Conservation (phyloP, 2,113 vertebrate species). For the Labrus mixtus region DNA sequence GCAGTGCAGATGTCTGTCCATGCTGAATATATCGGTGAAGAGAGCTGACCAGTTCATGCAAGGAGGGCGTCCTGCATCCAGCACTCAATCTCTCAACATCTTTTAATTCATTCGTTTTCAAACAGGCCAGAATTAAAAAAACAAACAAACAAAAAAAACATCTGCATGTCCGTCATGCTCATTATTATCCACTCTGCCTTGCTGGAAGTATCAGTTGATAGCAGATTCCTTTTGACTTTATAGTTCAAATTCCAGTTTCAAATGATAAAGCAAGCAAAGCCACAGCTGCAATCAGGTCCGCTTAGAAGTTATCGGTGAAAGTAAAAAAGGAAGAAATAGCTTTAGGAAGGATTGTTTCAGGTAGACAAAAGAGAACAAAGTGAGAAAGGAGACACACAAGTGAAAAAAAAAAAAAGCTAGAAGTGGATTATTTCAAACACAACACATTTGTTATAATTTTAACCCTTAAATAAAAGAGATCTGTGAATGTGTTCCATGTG, state of each 20-base stretch:
- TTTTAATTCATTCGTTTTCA: conserved; percentile 12
- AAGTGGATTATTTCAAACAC: conserved; percentile 54
- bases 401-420: conserved; percentile 14
- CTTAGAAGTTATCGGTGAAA: conserved; percentile 23
- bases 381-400: conserved; percentile 29
- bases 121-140: conserved; percentile 17
- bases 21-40: conserved; percentile 42
- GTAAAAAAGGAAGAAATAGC: conserved; percentile 16
- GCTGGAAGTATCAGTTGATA: conserved; percentile 11
- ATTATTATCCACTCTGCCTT: conserved; percentile 28
- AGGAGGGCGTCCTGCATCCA: conserved; percentile 21
- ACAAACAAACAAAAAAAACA: conserved; percentile 26
- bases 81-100: conserved; percentile 8
- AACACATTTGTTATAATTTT: conserved; percentile 16
- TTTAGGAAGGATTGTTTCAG: conserved; percentile 27
- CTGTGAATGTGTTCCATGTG: conserved; percentile 54
- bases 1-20: conserved; percentile 51
- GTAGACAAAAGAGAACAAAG: conserved; percentile 37
- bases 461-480: conserved; percentile 33
- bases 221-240: conserved; percentile 30
- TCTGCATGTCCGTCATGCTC: conserved; percentile 16
- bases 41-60: conserved; percentile 30
- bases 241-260: conserved; percentile 64
- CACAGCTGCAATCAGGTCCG: conserved; percentile 54
- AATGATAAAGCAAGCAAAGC: conserved; percentile 55